A percentile compares a stretch with the other conserved stretches of the same genome.
Conservation (phyloP, 2,113 vertebrate genomes). For the Spilogale gracilis region DNA sequence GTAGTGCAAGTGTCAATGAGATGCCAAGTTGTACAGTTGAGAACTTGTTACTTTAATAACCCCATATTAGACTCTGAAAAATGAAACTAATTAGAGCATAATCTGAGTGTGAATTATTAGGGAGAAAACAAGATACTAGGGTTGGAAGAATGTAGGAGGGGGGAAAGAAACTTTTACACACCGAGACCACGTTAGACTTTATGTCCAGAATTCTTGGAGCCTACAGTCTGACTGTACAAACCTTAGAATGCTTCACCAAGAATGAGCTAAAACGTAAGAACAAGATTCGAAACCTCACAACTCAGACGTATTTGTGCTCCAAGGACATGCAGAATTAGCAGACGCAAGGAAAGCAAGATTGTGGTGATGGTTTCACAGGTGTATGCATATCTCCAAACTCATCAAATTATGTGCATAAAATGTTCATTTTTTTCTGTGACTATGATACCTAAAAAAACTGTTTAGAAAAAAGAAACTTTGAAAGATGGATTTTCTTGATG, state of each 20-base stretch:
- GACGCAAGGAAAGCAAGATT: background rate
- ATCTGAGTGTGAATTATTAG: constrained; percentile 51
- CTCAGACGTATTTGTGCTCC: background rate
- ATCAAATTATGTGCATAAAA: background rate
- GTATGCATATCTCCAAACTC: background rate
- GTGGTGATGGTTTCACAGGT: background rate
- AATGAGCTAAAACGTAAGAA: constrained; percentile 28
- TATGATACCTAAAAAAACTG: background rate
- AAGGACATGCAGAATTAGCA: background rate
- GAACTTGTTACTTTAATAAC: constrained; percentile 64
- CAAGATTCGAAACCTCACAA: background rate
- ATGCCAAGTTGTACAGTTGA: constrained; percentile 58
- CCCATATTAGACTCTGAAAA: constrained; percentile 63
- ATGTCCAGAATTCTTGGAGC: background rate
- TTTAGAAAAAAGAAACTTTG: background rate
- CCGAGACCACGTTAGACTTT: constrained; percentile 5
- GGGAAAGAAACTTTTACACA: constrained; percentile 4
- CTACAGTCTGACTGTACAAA: background rate
- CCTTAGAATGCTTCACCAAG: background rate
- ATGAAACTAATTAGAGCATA: constrained; percentile 69
- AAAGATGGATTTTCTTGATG: background rate
- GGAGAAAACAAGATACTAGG: background rate
- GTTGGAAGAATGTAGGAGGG: background rate
- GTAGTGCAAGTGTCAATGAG: constrained; percentile 68
- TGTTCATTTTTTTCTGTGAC: background rate